Evolutionary conservation across 2,113 vertebrate species (phyloP), one percentile per base, ranked within the genome.

Genomic region (Sturnira hondurensis): DNA sequence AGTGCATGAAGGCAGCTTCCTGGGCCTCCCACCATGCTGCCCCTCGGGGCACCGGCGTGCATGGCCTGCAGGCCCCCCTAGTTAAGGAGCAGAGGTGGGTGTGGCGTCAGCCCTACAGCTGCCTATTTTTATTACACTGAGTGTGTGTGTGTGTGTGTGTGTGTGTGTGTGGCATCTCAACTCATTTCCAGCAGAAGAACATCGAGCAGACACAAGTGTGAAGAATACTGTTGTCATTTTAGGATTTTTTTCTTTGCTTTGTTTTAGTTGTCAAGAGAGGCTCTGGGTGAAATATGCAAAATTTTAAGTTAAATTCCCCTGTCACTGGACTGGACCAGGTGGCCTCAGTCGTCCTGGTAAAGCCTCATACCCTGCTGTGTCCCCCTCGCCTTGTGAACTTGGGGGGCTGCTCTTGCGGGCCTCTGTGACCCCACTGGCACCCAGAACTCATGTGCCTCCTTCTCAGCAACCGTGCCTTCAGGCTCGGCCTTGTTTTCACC

Each of bases 371-470:
- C 33, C 13, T 1, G 2, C 70, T 63, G 24, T 8, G 36, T 50
- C 26, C 8, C 3, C 7, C 24, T 31, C 9, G 5, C n/a, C 7
- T 31, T 58, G 20, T 1, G 15, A 33, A 13, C 5, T 16, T 16
- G 47, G 33, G 8, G 20, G 22, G 10, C 19, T 1, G 4, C 33
- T 28, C 41, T 38, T 12, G 14, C 41, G 22, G 47, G 15, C 31
- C 28, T 22, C 5, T 4, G 31, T 19, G 47, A 26, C 19, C 43
- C 31, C 31, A 26, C 0, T 0, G 5, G 3, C 20, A 2, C 7
- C 0, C 0, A n/a, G 71, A n/a, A 36, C 10, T 38, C 41, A 56
- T 4, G 3, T 33, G 41, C 14, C 8, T 88, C n/a, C 33, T n/a
- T 52, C 13, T 36, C n/a, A 8, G 14, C 7, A 2, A 4, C 47